A percentile compares a stretch with the other conserved stretches of the same genome.
These are phyloP conservation scores for Columbina picui DNA, from an alignment of 2,113 vertebrate genomes.

Conservation along the genomic window DNA sequence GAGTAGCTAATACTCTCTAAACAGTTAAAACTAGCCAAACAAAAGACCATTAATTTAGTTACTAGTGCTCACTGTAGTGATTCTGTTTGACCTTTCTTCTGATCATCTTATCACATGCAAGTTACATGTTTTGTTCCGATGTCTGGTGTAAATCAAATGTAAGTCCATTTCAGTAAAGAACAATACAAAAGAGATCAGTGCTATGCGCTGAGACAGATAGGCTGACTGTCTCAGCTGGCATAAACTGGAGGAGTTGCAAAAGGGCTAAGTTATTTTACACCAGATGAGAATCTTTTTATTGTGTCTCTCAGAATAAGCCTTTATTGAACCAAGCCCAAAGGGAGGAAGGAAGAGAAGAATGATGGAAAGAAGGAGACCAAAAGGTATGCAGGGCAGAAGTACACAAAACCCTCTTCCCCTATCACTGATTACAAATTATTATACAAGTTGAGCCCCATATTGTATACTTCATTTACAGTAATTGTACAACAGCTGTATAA, in stretches of 20 bases:
- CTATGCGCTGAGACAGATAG: not conserved
- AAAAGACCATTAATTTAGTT: not conserved
- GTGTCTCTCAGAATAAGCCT: constrained; percentile 26
- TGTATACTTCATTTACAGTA: constrained; percentile 76
- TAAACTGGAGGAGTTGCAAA: not conserved
- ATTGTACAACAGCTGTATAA: constrained; percentile 83
- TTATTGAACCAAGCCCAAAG: constrained; percentile 34
- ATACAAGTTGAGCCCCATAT: constrained; percentile 60
- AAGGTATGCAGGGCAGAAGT: constrained; percentile 16
- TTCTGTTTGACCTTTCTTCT: not conserved
- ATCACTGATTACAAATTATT: constrained; percentile 65
- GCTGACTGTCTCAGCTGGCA: not conserved
- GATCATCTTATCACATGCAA: not conserved
- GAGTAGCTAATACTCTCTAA: not conserved
- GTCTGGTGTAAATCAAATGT: not conserved
- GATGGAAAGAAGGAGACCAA: not conserved
- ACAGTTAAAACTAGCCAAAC: not conserved
- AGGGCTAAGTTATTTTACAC: constrained; percentile 23
- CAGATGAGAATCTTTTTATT: constrained; percentile 17
- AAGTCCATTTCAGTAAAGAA: not conserved
- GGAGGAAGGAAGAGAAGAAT: not conserved
- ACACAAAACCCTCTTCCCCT: constrained; percentile 26
- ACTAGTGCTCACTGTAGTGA: not conserved
- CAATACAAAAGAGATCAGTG: not conserved
- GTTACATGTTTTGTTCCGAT: not conserved